Base-by-base conservation (phyloP, 2,113 vertebrate species). In the Ophiodon elongatus region DNA sequence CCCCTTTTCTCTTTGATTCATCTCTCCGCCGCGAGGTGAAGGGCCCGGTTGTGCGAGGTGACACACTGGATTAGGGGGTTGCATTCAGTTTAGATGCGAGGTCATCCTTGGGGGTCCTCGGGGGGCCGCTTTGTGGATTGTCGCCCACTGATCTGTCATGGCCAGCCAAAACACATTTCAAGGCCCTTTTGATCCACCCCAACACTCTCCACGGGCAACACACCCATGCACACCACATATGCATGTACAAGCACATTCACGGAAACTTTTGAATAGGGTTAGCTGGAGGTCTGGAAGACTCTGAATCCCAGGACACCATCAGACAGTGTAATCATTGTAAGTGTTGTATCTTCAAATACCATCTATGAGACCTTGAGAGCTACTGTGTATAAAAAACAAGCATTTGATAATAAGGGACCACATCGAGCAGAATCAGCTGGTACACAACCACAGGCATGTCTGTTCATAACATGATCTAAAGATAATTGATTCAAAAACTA, bases 61-160 rank as follows among this genome's bases (percentile, higher is more conserved):
- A 92, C 92, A 89, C 86, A 82, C 88, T 80, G 88, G 92, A 92
- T 94, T 93, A 88, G 78, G 54, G 66, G 72, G 78, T 79, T 65
- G 79, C 69, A 85, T 93, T 92, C 78, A 92, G 75, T 76, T 59
- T 54, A 82, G 74, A 90, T 85, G 65, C 59, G 69, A 86, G 87
- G 88, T 92, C 89, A 87, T 83, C 79, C 59, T 33, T 39, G 31
- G 86, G 85, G 89, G 86, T 87, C 85, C 81, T 85, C 17, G 6
- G 69, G 54, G 66, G 89, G 73, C 62, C 7, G 47, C 79, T 86
- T 84, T 80, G 83, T 71, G 70, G 65, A 84, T 85, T 84, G 85
- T 90, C 68, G 54, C 88, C 84, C 73, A 86, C 85, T 91, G 89
- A 90, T 91, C 89, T 90, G 90, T 92, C 91, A 91, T 63, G 87